Evolutionary conservation across 2,888 invertebrate species (phyloP).

Genomic region (Chrysodeixis includens): DNA sequence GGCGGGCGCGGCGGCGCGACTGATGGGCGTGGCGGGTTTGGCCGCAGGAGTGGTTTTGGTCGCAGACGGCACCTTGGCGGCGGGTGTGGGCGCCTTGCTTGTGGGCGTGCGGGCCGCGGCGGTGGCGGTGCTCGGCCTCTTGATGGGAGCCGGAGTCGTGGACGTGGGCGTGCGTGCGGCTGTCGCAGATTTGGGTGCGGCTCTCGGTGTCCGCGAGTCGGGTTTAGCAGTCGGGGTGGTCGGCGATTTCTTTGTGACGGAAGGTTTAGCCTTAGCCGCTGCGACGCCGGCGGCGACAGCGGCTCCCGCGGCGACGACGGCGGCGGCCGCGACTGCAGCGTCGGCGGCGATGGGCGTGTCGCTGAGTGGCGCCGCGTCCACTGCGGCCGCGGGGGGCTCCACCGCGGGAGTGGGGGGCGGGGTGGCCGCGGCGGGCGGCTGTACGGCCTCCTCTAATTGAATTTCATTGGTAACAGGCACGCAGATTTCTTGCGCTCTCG

Average conservation of each 20-base stretch:
- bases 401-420: slow-evolving; percentile 67
- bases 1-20: slow-evolving; percentile 35
- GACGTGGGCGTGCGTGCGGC: slow-evolving; percentile 60
- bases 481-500: slow-evolving; percentile 85
- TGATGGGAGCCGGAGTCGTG: slow-evolving; percentile 58
- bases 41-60: slow-evolving; percentile 49
- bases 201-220: slow-evolving; percentile 61
- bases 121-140: slow-evolving; percentile 54
- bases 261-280: slow-evolving; percentile 55
- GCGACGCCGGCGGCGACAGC: slow-evolving; percentile 59
- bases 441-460: slow-evolving; percentile 72
- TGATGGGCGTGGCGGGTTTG: slow-evolving; percentile 37
- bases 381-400: slow-evolving; percentile 56
- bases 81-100: slow-evolving; percentile 53
- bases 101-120: slow-evolving; percentile 59
- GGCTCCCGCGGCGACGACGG: slow-evolving; percentile 55
- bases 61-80: slow-evolving; percentile 48
- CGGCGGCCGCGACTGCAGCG: slow-evolving; percentile 55
- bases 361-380: slow-evolving; percentile 57
- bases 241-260: slow-evolving; percentile 64
- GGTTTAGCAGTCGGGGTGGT: slow-evolving; percentile 66
- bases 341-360: slow-evolving; percentile 62
- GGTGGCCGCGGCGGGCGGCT: slow-evolving; percentile 62
- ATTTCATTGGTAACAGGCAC: slow-evolving; percentile 83
- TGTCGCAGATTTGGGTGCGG: slow-evolving; percentile 65